These are phyloP conservation scores for Tachuris rubrigastra DNA, from an alignment of 2,113 vertebrate species.

Conservation along the genomic window DNA sequence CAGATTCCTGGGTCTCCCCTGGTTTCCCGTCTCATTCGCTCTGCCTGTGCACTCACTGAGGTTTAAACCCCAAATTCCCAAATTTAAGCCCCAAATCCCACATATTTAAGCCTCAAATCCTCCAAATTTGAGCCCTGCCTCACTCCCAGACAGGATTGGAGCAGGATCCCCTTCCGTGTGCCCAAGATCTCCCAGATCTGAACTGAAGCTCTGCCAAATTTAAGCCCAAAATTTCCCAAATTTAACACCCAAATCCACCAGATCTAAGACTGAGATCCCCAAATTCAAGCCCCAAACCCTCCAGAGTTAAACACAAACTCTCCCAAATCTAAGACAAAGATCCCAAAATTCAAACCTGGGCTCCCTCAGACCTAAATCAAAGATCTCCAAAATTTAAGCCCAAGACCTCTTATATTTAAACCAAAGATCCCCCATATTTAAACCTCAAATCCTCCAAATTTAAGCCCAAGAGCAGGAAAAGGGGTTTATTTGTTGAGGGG, in stretches of 20 bases:
- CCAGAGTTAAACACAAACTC: background rate
- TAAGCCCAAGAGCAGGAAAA: background rate
- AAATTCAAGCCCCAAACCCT: background rate
- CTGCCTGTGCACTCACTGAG: accelerated
- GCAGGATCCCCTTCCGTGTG: background rate
- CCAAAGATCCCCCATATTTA: no score
- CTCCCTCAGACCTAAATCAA: background rate
- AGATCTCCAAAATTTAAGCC: background rate
- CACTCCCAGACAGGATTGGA: no score
- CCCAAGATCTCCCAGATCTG: no score
- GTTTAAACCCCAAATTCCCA: accelerated
- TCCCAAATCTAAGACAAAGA: background rate
- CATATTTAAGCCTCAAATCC: background rate
- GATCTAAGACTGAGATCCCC: accelerated
- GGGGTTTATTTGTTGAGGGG: background rate
- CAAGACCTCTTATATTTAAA: background rate
- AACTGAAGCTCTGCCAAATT: background rate
- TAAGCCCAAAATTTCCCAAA: background rate
- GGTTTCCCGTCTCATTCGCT: background rate
- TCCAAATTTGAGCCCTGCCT: background rate
- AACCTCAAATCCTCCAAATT: no score
- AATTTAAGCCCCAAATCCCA: background rate
- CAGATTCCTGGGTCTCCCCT: background rate
- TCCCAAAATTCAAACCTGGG: background rate
- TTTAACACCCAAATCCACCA: background rate